Base-by-base conservation (phyloP, 2,888 invertebrate genomes). In the Patella ulyssiponensis region DNA sequence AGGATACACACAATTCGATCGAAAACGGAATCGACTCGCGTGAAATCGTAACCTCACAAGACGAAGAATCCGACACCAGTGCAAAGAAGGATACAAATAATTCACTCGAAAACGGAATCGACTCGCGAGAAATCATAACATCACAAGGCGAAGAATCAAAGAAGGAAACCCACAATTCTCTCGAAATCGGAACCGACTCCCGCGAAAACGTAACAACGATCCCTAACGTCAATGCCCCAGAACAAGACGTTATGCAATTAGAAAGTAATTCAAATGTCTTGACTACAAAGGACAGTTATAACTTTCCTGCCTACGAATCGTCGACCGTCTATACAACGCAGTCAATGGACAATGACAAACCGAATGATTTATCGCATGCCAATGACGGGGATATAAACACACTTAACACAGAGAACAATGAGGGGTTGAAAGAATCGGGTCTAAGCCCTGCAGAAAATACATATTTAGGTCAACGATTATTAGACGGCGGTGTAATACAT, bases 171-270 rank as follows among this genome's bases (percentile, higher is more conserved):
- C 17, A 52, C 9, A 27, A 54, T 51, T 20, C 56, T 33, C 58
- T 51, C 20, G 74, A 74, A 20, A 23, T 11, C 11, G 64, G 64
- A 20, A 58, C 74, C 0, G 56, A 74, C 64, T 74, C 74, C 44
- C 27, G 74, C 44, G 58, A 33, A 58, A 74, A 74, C 74, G 56
- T 74, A n/a, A 74, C 58, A 64, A 64, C 74, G 14, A 64, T 74
- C 14, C 74, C 51, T n/a, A 74, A 74, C 44, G 64, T 64, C 11
- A 64, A 20, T 64, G 14, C 64, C 20, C 9, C 11, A 12, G 11
- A 23, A 12, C 20, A 23, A 12, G 23, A 23, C 12, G 23, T 64
- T 64, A 23, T 23, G 23, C 64, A 64, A 64, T 64, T 23, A 64
- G 12, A 11, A 20, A 64, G 20, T 15, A 23, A 64, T 23, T 23